These are phyloP conservation scores for Mylabris phalerata DNA, from an alignment of 1,140 invertebrate genomes.

Conservation along the genomic window DNA sequence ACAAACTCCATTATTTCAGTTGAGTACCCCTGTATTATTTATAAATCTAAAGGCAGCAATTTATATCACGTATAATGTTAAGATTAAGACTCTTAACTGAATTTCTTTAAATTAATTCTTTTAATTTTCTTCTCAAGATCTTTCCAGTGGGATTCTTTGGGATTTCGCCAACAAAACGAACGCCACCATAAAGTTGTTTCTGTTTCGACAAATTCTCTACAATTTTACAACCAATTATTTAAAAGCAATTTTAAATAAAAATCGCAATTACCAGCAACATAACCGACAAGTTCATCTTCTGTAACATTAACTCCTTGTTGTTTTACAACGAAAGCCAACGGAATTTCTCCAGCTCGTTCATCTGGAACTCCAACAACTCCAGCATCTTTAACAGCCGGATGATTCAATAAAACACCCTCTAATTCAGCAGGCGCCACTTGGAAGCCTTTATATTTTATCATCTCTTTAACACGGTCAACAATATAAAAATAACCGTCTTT, in stretches of 20 bases:
- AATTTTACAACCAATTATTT: not conserved
- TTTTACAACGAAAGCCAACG: conserved; percentile 2
- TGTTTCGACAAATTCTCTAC: too few species aligned
- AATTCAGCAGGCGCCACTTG: conserved; percentile 50
- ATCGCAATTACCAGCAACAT: not conserved
- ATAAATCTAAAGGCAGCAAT: too few species aligned
- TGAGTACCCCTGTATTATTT: too few species aligned
- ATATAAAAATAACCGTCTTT: conserved; percentile 57
- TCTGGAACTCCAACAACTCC: conserved; percentile 2
- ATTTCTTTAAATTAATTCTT: not conserved
- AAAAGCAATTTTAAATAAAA: too few species aligned
- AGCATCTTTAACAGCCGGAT: conserved; percentile 47
- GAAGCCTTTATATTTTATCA: conserved; percentile 60
- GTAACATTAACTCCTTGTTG: not conserved
- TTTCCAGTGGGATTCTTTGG: conserved; percentile 7
- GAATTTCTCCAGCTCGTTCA: conserved; percentile 5
- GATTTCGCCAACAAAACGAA: conserved; percentile 1
- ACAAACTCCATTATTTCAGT: too few species aligned
- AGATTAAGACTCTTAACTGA: too few species aligned
- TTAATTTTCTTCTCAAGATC: not conserved
- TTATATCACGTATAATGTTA: too few species aligned
- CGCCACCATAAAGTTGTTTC: conserved; percentile 5
- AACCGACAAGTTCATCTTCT: conserved; percentile 2
- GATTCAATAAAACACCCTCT: conserved; percentile 54
- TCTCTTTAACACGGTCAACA: conserved; percentile 63